A percentile compares a stretch with the other conserved stretches of the same genome.
Evolutionary conservation across 2,888 invertebrate species (phyloP).

Genomic region (Dolichomitus sp.): DNA sequence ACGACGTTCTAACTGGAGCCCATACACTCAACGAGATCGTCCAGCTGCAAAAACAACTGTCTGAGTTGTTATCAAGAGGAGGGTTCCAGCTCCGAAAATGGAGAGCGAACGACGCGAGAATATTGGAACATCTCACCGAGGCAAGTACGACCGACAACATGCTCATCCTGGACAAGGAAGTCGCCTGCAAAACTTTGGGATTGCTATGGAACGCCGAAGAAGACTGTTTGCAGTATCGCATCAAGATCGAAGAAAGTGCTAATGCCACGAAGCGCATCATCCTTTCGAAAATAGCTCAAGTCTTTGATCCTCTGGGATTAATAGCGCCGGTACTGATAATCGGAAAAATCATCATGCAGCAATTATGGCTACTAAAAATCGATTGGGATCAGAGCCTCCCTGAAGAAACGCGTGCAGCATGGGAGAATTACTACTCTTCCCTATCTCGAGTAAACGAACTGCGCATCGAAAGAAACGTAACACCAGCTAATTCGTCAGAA

Average conservation of each 20-base stretch:
- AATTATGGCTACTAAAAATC: background rate
- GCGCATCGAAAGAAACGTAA: no score
- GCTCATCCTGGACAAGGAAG: constrained; percentile 51
- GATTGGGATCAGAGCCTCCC: constrained; percentile 1
- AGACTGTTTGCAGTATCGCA: constrained; percentile 42
- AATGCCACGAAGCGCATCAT: no score
- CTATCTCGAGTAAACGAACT: no score
- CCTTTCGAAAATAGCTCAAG: no score
- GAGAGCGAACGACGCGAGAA: constrained; percentile 45
- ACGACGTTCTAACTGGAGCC: constrained; percentile 38
- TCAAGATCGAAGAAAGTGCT: no score
- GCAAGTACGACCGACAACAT: constrained; percentile 19
- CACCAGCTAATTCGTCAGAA: no score
- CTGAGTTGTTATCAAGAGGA: constrained; percentile 20
- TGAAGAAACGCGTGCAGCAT: no score
- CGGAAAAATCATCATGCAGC: no score
- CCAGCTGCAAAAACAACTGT: constrained; percentile 21
- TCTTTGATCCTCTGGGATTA: no score
- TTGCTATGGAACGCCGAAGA: constrained; percentile 36
- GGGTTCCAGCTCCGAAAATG: constrained; percentile 55
- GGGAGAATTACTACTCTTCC: no score
- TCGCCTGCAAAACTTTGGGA: constrained; percentile 46
- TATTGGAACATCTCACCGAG: constrained; percentile 26
- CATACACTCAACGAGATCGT: constrained; percentile 13
- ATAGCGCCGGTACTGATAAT: no score